phyloP scores from a whole-genome alignment of 1,140 invertebrate species.

The Ooceraea biroi region DNA sequence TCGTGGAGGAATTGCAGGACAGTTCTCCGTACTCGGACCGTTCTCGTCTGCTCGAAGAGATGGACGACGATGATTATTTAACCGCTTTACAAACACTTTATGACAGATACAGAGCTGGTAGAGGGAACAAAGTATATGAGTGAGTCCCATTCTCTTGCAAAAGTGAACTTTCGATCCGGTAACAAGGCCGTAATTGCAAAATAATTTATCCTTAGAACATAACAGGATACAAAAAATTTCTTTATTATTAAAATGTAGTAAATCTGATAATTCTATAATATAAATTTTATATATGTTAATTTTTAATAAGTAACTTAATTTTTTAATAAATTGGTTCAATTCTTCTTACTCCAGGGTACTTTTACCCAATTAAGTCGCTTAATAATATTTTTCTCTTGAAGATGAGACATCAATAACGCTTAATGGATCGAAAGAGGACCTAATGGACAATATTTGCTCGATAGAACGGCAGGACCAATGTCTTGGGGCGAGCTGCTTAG shows the following conservation, averaged over 20 bases:
- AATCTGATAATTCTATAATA: too few species aligned
- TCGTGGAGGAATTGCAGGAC: slow-evolving; percentile 72
- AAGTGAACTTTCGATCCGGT: neutral
- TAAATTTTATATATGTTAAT: too few species aligned
- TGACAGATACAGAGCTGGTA: slow-evolving; percentile 71
- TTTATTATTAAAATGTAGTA: neutral
- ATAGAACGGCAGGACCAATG: slow-evolving; percentile 67
- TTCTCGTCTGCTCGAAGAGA: slow-evolving; percentile 30
- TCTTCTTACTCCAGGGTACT: neutral
- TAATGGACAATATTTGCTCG: neutral
- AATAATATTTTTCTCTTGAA: too few species aligned
- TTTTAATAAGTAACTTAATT: neutral
- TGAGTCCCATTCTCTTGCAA: slow-evolving; percentile 40
- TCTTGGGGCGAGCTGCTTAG: slow-evolving; percentile 65
- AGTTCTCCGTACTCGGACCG: slow-evolving; percentile 45
- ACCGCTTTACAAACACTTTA: slow-evolving; percentile 69
- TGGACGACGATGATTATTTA: slow-evolving; percentile 69
- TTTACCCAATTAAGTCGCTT: neutral
- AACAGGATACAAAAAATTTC: too few species aligned
- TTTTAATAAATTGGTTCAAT: neutral
- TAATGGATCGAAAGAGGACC: neutral
- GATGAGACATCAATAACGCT: neutral
- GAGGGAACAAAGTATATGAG: slow-evolving; percentile 70
- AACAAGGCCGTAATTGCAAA: neutral
- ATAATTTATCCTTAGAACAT: too few species aligned